Conservation (phyloP, 2,113 vertebrate genomes). For the Elgaria multicarinata region DNA sequence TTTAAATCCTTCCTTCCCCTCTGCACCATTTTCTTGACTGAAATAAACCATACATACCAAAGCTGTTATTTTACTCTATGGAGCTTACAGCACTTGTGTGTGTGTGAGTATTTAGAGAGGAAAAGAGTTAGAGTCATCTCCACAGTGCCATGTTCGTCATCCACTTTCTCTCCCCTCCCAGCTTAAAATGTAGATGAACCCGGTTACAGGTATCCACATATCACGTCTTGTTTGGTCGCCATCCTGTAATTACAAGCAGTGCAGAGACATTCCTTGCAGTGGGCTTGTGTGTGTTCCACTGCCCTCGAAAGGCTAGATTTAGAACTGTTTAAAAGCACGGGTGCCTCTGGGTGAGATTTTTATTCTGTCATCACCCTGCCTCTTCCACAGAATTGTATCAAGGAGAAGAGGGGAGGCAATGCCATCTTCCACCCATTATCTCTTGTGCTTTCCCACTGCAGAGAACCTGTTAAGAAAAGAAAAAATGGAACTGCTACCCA, state of each 20-base stretch:
- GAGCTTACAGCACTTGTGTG: neutral
- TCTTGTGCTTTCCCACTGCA: no score
- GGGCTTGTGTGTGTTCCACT: neutral
- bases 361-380: no score
- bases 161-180: neutral
- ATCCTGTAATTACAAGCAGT: no score
- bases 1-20: neutral
- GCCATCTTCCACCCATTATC: no score
- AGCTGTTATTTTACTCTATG: neutral
- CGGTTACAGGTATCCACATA: neutral
- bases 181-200: neutral
- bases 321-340: neutral
- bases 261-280: neutral
- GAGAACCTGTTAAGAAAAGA: no score
- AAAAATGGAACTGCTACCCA: no score
- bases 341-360: no score
- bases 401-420: no score
- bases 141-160: neutral
- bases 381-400: no score
- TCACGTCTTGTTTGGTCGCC: neutral
- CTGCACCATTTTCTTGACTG: neutral
- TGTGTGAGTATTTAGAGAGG: neutral
- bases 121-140: neutral
- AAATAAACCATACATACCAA: neutral
- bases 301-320: neutral